phyloP scores from a whole-genome alignment of 2,797 vertebrate genomes.

The Stomatorhinus walkeri region DNA sequence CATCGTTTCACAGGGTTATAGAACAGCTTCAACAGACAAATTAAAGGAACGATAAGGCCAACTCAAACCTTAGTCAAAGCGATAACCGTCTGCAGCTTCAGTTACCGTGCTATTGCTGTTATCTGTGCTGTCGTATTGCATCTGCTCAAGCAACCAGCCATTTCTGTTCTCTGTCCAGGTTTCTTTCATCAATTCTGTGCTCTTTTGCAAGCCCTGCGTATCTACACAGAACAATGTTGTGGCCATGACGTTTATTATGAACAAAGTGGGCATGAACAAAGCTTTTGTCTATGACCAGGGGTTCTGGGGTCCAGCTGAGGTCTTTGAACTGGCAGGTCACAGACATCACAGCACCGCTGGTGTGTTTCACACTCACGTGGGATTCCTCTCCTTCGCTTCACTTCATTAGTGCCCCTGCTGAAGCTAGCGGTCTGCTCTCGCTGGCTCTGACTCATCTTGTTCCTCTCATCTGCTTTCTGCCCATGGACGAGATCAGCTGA shows the following conservation, averaged over 20 bases:
- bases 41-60: not conserved
- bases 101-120: not conserved
- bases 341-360: conserved; percentile 22
- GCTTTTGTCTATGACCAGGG: conserved; percentile 22
- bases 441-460: conserved; percentile 31
- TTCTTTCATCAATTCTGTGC: not conserved
- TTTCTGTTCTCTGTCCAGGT: not conserved
- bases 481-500: not conserved
- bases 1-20: not conserved
- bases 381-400: conserved; percentile 42
- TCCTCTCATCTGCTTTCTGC: conserved; percentile 43
- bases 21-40: not conserved
- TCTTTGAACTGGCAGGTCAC: conserved; percentile 36
- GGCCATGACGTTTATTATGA: conserved; percentile 26
- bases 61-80: not conserved
- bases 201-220: conserved; percentile 3
- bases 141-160: not conserved
- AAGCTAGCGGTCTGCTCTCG: not conserved
- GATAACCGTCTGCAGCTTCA: not conserved
- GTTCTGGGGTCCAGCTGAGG: conserved; percentile 19
- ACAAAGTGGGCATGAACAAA: conserved; percentile 33
- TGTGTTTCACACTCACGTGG: conserved; percentile 14
- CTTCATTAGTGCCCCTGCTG: conserved; percentile 43
- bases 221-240: conserved; percentile 29
- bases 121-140: not conserved